Base-by-base conservation (phyloP, 2,797 vertebrate genomes). In the Staurois parvus region DNA sequence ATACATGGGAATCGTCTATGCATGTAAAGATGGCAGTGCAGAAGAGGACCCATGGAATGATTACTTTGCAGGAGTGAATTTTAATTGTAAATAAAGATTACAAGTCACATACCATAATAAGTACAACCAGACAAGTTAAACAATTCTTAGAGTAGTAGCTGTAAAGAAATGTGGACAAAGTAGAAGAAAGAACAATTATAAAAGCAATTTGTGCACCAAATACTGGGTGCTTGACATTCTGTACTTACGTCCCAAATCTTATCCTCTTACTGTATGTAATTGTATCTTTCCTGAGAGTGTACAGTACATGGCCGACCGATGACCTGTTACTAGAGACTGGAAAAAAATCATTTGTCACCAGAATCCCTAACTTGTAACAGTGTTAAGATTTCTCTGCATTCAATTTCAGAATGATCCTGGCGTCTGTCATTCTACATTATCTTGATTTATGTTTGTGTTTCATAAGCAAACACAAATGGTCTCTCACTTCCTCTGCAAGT, bases 401-500 rank as follows among this genome's bases (percentile, higher is more conserved):
- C 26, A 30, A 69, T 76, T 76, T 77, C 2, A 62, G 62, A 77
- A 70, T 64, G 48, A 72, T 69, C 32, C 75, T 69, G 26, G 19
- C 52, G 28, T 37, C 68, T 84, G 75, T 84, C 67, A 21, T 69
- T 72, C 26, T 32, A 42, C 48, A 64, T 79, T 79, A 72, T 72
- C 52, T 34, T 84, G 82, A 77, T 84, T 62, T 77, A 75, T 83
- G 74, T 13, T 59, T 62, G n/a, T 28, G 76, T 84, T 79, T 84
- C 13, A 42, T 66, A 32, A 42, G 26, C 56, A 83, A 66, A 48
- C 59, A 67, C 28, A 73, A 72, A 77, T 37, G 40, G 30, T 78
- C 74, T 28, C 59, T 84, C 68, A 84, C 75, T 78, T 72, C 52
- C 67, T 21, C 29, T 29, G 68, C 52, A 29, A 79, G n/a, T 73